These are phyloP conservation scores for Drosophila leonis DNA, from an alignment of 2,888 invertebrate species.

Conservation along the genomic window DNA sequence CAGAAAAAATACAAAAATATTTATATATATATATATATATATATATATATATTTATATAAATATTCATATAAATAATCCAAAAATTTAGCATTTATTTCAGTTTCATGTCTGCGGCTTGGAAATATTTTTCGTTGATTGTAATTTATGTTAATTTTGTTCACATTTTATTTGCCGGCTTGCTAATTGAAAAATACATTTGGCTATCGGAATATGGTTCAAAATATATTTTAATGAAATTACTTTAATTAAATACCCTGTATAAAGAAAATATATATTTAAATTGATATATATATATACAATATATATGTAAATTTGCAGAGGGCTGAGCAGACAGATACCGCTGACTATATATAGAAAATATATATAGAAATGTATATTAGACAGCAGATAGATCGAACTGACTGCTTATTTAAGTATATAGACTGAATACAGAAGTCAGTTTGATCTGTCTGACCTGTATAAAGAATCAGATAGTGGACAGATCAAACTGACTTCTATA, in stretches of 20 bases:
- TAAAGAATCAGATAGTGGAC: too few species aligned
- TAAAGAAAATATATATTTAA: neutral
- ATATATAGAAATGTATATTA: too few species aligned
- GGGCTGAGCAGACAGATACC: neutral
- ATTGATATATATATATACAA: too few species aligned
- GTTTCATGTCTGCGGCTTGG: slow-evolving; percentile 48
- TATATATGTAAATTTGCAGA: neutral
- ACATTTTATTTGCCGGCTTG: slow-evolving; percentile 40
- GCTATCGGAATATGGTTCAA: slow-evolving; percentile 2
- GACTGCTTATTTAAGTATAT: neutral
- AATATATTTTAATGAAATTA: neutral
- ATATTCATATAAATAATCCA: slow-evolving; percentile 16
- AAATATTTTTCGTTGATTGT: slow-evolving; percentile 59
- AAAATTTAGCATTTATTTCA: slow-evolving; percentile 54
- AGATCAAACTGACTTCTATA: too few species aligned
- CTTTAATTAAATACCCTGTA: neutral
- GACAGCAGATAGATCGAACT: neutral
- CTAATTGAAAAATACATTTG: slow-evolving; percentile 58
- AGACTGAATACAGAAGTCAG: neutral
- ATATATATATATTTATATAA: slow-evolving; percentile 7
- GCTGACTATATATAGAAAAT: neutral
- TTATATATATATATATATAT: slow-evolving; percentile 7
- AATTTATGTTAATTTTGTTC: slow-evolving; percentile 60
- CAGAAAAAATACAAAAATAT: slow-evolving; percentile 20
- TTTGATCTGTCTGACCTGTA: too few species aligned